Conservation (phyloP, 2,797 vertebrate species). For the Fratercula arctica region DNA sequence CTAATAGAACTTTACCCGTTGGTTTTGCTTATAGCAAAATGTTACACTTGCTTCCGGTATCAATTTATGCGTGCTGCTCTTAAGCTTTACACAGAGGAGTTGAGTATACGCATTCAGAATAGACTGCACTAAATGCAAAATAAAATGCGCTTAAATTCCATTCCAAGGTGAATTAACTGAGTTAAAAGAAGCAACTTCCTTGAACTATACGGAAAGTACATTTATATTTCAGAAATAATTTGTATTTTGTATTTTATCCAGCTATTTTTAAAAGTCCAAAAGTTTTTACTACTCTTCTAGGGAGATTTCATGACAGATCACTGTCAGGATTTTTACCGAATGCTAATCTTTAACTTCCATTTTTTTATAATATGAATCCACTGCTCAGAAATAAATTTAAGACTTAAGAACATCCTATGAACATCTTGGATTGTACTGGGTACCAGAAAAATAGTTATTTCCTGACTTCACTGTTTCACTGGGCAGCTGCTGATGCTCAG, state of each 20-base stretch:
- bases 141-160: conserved; percentile 54
- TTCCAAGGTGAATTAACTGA: conserved; percentile 53
- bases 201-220: neutral
- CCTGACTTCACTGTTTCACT: neutral
- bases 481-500: neutral
- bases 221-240: neutral
- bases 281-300: neutral
- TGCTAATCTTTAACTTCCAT: neutral
- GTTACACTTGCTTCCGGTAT: neutral
- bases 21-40: conserved; percentile 25
- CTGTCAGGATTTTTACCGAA: neutral
- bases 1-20: neutral
- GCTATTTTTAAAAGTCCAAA: neutral
- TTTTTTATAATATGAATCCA: neutral
- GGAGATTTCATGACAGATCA: neutral
- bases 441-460: conserved; percentile 4
- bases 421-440: neutral
- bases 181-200: conserved; percentile 48
- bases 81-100: neutral
- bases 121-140: conserved; percentile 59
- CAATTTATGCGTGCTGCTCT: conserved; percentile 29
- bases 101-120: conserved; percentile 20
- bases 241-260: neutral
- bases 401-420: neutral
- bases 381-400: neutral